A percentile compares a stretch with the other conserved stretches of the same genome.
Evolutionary conservation across 2,113 vertebrate genomes (phyloP).

Genomic region (Oryzias woworae): DNA sequence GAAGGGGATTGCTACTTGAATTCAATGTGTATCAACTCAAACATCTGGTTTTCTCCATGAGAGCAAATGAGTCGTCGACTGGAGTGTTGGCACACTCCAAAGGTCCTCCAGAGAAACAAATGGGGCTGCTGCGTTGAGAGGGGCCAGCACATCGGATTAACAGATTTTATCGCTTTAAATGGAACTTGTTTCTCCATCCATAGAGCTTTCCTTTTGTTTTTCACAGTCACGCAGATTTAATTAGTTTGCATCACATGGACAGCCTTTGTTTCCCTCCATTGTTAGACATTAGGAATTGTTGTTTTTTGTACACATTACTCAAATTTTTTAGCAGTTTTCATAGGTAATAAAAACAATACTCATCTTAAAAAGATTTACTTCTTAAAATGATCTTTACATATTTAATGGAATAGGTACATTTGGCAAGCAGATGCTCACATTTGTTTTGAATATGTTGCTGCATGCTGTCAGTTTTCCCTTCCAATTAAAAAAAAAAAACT

Average conservation of each 20-base stretch:
- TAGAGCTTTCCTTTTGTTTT: constrained; percentile 34
- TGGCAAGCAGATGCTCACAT: background rate
- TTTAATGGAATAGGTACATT: too few species aligned
- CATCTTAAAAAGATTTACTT: too few species aligned
- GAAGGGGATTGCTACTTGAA: constrained; percentile 43
- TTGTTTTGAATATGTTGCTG: background rate
- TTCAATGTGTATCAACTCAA: constrained; percentile 35
- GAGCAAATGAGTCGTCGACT: constrained; percentile 34
- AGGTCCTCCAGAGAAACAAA: constrained; percentile 60
- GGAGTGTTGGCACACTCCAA: constrained; percentile 44
- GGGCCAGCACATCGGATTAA: constrained; percentile 50
- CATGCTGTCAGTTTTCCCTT: constrained; percentile 14
- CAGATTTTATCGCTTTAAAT: constrained; percentile 62
- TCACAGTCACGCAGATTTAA: constrained; percentile 26
- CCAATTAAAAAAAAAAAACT: constrained; percentile 9
- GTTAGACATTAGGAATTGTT: constrained; percentile 12
- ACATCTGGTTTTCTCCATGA: constrained; percentile 48
- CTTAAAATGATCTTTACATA: too few species aligned
- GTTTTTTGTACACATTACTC: constrained; percentile 1
- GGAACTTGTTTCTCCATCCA: constrained; percentile 54
- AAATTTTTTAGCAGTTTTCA: background rate
- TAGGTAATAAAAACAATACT: too few species aligned
- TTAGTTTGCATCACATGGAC: constrained; percentile 44
- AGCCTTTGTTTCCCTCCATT: constrained; percentile 4
- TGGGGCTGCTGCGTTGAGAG: constrained; percentile 36